Conservation (phyloP, 2,113 vertebrate genomes). For the Oryzias woworae region DNA sequence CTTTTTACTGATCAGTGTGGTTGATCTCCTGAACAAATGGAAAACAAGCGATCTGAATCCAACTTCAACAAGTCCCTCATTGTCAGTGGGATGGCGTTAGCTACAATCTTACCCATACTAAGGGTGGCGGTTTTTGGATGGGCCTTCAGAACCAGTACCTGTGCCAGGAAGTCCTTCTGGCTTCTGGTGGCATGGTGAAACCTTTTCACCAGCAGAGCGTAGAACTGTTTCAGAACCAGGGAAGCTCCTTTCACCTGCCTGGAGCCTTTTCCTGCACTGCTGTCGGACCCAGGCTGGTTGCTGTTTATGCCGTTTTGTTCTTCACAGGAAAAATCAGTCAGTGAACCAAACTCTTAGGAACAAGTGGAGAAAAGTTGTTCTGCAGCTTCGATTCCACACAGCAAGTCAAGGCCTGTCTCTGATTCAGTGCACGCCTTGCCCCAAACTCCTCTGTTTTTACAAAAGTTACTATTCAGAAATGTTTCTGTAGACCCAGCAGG, state of each 20-base stretch:
- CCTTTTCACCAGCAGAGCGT: slow-evolving; percentile 89
- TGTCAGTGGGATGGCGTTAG: too few relatives aligned
- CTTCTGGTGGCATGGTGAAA: slow-evolving; percentile 86
- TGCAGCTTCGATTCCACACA: not conserved
- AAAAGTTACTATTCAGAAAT: too few relatives aligned
- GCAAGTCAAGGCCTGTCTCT: not conserved
- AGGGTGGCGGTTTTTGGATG: not conserved
- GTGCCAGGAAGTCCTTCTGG: slow-evolving; percentile 91
- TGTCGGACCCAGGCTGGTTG: slow-evolving; percentile 38
- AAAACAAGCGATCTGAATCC: not conserved
- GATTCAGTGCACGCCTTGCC: too few relatives aligned
- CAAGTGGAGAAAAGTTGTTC: not conserved
- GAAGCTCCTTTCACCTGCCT: slow-evolving; percentile 79
- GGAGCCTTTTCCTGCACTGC: slow-evolving; percentile 69
- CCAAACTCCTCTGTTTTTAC: too few relatives aligned
- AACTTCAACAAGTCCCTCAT: too few relatives aligned
- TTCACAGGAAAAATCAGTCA: slow-evolving; percentile 9
- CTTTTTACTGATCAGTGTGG: too few relatives aligned
- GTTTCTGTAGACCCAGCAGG: too few relatives aligned
- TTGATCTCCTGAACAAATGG: not conserved
- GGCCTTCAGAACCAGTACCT: slow-evolving; percentile 72
- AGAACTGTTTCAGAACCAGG: slow-evolving; percentile 85
- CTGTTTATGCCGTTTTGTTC: slow-evolving; percentile 57
- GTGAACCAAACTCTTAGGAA: not conserved
- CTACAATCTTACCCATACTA: too few relatives aligned